These are phyloP conservation scores for Meriones unguiculatus DNA, from an alignment of 2,113 vertebrate genomes.

Conservation along the genomic window DNA sequence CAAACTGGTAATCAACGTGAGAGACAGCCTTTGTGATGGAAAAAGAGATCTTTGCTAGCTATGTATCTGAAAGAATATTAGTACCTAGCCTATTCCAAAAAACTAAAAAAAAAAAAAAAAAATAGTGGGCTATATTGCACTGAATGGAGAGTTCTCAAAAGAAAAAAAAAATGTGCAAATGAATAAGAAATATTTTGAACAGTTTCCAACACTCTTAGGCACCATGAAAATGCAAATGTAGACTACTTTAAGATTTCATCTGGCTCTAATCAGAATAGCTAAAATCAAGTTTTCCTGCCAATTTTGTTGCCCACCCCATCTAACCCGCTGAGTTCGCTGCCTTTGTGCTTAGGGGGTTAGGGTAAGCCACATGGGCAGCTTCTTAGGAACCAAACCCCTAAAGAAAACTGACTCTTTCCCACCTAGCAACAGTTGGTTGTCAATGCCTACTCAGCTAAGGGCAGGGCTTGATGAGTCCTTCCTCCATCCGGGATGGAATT, in stretches of 20 bases:
- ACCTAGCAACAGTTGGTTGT: neutral
- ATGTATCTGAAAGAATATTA: neutral
- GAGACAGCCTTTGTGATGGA: neutral
- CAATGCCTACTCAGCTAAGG: neutral
- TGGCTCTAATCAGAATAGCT: neutral
- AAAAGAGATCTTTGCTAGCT: neutral
- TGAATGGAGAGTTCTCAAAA: neutral
- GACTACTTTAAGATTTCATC: neutral
- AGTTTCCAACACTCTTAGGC: neutral
- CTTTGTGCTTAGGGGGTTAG: neutral
- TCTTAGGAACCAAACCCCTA: neutral
- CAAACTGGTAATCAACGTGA: neutral
- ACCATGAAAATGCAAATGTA: neutral
- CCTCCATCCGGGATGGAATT: fast-evolving
- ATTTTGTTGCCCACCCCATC: no score
- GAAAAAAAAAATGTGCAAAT: neutral
- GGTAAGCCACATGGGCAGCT: neutral
- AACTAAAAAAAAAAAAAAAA: no score
- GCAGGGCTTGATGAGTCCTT: neutral
- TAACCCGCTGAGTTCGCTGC: neutral
- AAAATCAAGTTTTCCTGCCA: neutral
- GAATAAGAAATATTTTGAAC: neutral
- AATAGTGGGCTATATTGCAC: neutral
- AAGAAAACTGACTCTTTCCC: neutral
- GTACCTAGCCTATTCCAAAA: neutral